Percentiles rank a stretch among this genome's conserved stretches.
phyloP scores from a whole-genome alignment of 2,113 vertebrate species.

The Periophthalmus modestus region DNA sequence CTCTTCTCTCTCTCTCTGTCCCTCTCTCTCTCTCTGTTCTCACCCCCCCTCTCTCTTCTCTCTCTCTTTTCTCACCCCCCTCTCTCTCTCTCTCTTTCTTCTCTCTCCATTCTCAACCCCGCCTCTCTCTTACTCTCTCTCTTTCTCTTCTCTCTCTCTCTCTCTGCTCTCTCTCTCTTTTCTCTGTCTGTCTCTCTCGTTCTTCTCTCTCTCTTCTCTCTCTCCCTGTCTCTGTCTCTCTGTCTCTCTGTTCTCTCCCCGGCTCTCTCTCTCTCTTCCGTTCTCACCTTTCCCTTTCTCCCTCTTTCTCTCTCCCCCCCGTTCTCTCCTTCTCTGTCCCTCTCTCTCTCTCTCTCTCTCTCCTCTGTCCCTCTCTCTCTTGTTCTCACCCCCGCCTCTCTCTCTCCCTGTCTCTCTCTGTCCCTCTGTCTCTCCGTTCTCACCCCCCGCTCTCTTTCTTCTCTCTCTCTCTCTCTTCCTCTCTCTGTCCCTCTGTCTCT shows the following conservation, averaged over 20 bases:
- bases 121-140: not conserved
- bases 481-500: not conserved
- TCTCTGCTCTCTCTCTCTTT: constrained; percentile 42
- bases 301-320: too few relatives aligned
- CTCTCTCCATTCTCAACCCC: not conserved
- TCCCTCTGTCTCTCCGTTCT: too few relatives aligned
- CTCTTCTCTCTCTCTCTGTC: not conserved
- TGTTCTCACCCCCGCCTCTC: not conserved
- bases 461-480: not conserved
- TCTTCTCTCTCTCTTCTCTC: too few relatives aligned
- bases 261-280: constrained; percentile 42
- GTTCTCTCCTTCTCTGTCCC: too few relatives aligned
- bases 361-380: not conserved
- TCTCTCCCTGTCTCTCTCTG: not conserved
- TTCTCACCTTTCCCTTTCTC: not conserved
- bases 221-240: too few relatives aligned
- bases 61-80: not conserved
- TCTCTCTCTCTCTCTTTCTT: not conserved
- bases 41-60: too few relatives aligned
- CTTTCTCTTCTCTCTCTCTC: constrained; percentile 34
- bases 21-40: not conserved
- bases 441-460: too few relatives aligned
- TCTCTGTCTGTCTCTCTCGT: constrained; percentile 21
- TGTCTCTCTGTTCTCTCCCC: not conserved
- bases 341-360: not conserved